Conservation (phyloP, 1,140 invertebrate species). For the Leptonema lineaticorne region DNA sequence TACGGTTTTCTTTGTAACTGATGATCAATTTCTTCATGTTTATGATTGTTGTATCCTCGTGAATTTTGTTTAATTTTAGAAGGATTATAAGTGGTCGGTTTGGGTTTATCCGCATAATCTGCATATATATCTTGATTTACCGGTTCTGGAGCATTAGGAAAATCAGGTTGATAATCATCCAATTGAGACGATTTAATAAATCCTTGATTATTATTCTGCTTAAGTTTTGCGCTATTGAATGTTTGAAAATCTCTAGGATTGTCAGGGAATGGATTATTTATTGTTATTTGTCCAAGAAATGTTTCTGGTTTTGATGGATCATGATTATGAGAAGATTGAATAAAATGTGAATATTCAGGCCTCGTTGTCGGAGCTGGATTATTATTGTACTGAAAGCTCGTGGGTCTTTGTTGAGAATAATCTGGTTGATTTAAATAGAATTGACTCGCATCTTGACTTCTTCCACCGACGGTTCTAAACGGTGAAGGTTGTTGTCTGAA, state of each 20-base stretch:
- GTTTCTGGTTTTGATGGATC: slow-evolving; percentile 60
- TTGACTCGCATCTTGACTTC: slow-evolving; percentile 51
- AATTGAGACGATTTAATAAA: slow-evolving; percentile 21
- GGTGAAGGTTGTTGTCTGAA: slow-evolving; percentile 50
- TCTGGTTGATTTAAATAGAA: slow-evolving; percentile 52
- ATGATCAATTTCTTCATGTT: slow-evolving; percentile 32
- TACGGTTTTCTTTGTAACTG: slow-evolving; percentile 43
- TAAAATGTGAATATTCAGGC: slow-evolving; percentile 51
- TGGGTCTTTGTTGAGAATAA: slow-evolving; percentile 35
- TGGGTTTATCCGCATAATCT: slow-evolving; percentile 44
- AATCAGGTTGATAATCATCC: slow-evolving; percentile 36
- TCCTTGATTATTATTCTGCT: slow-evolving; percentile 25
- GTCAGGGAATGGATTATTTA: slow-evolving; percentile 54
- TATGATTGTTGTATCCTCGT: slow-evolving; percentile 24
- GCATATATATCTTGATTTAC: slow-evolving; percentile 54
- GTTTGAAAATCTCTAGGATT: slow-evolving; percentile 33
- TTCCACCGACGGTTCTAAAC: slow-evolving; percentile 52
- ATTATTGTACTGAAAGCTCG: slow-evolving; percentile 50
- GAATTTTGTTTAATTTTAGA: slow-evolving; percentile 32
- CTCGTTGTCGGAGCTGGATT: slow-evolving; percentile 54
- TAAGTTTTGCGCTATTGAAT: slow-evolving; percentile 34
- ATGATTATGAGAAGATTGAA: slow-evolving; percentile 52
- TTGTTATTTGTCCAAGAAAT: slow-evolving; percentile 60
- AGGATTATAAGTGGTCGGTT: slow-evolving; percentile 54
- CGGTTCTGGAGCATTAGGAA: slow-evolving; percentile 50